These are phyloP conservation scores for Drosophila birchii DNA, from an alignment of 2,888 invertebrate genomes.

Conservation along the genomic window DNA sequence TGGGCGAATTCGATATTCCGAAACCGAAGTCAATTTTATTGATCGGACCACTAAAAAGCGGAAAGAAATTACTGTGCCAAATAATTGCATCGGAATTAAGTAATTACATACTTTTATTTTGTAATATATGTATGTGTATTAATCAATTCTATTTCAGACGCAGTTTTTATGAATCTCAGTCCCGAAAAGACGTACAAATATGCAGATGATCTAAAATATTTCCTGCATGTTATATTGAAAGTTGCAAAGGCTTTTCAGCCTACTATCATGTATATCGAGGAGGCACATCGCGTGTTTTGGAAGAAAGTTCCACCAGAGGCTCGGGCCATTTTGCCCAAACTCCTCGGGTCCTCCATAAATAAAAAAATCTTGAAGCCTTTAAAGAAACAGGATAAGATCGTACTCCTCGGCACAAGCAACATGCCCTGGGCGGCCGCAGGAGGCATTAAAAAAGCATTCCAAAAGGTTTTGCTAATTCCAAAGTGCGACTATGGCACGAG, in stretches of 20 bases:
- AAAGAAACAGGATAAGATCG: slow-evolving; percentile 86
- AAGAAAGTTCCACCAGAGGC: slow-evolving; percentile 84
- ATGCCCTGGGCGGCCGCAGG: slow-evolving; percentile 86
- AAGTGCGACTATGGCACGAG: slow-evolving; percentile 83
- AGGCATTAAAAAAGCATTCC: slow-evolving; percentile 77
- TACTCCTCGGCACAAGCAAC: slow-evolving; percentile 86
- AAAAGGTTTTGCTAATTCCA: slow-evolving; percentile 81
- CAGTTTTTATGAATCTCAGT: slow-evolving; percentile 88
- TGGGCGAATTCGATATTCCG: slow-evolving; percentile 82
- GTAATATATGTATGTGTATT: background rate
- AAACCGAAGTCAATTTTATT: slow-evolving; percentile 88
- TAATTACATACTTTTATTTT: slow-evolving; percentile 27
- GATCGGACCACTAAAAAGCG: slow-evolving; percentile 88
- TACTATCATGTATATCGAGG: slow-evolving; percentile 86
- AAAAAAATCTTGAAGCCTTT: slow-evolving; percentile 86
- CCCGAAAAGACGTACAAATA: slow-evolving; percentile 87
- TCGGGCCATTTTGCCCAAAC: slow-evolving; percentile 85
- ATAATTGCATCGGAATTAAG: slow-evolving; percentile 89
- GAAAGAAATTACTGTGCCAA: slow-evolving; percentile 89
- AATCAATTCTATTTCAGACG: slow-evolving; percentile 75
- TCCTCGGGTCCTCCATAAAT: slow-evolving; percentile 86
- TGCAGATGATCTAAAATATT: slow-evolving; percentile 87
- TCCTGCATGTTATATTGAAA: slow-evolving; percentile 88
- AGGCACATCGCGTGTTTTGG: slow-evolving; percentile 86
- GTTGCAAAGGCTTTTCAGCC: slow-evolving; percentile 87